These are phyloP conservation scores for Trichogramma dendrolimi DNA, from an alignment of 2,888 invertebrate genomes.

Conservation along the genomic window DNA sequence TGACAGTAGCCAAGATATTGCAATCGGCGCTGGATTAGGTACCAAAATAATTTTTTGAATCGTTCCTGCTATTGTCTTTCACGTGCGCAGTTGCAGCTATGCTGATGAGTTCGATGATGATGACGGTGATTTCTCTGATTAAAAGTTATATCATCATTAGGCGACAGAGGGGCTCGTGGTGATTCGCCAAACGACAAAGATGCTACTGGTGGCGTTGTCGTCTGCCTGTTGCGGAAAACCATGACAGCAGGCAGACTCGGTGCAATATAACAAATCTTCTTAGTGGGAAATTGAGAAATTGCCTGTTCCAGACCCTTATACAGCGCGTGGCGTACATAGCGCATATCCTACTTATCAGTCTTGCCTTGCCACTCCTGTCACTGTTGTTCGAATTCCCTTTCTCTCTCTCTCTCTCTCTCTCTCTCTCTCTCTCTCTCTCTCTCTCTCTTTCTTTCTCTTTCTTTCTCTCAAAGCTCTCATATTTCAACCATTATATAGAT, in stretches of 20 bases:
- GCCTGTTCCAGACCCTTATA: background rate
- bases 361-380: constrained; percentile 4
- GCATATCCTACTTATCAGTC: constrained; percentile 15
- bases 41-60: too few relatives aligned
- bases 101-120: background rate
- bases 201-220: background rate
- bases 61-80: background rate
- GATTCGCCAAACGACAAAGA: too few relatives aligned
- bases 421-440: too few relatives aligned
- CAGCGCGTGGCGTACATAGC: too few relatives aligned
- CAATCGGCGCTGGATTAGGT: too few relatives aligned
- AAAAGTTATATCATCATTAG: too few relatives aligned
- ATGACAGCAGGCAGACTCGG: background rate
- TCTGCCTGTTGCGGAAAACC: background rate
- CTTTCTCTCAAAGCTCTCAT: too few relatives aligned
- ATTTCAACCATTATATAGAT: too few relatives aligned
- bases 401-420: too few relatives aligned
- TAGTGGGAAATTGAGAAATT: constrained; percentile 3
- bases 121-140: background rate
- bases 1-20: too few relatives aligned
- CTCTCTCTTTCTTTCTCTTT: too few relatives aligned
- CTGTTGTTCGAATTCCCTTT: background rate
- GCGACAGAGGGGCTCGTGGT: too few relatives aligned
- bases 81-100: background rate
- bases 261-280: background rate